Evolutionary conservation across 2,888 invertebrate species (phyloP).

Genomic region (Erebia aethiops): DNA sequence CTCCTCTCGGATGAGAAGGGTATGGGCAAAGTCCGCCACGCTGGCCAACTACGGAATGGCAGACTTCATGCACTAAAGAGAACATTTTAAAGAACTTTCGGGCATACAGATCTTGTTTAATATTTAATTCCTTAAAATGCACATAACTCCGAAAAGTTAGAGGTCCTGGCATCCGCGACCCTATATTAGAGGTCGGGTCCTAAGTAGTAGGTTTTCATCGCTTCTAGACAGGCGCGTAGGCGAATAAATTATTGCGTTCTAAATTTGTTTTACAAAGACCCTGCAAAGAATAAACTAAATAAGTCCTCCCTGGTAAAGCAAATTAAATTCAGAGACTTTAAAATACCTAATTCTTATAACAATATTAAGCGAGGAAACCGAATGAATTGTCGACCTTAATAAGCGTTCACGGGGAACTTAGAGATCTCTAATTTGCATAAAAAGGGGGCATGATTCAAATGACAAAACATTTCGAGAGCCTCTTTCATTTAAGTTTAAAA

Average conservation of each 20-base stretch:
- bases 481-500: constrained; percentile 78
- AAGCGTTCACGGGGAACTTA: constrained; percentile 63
- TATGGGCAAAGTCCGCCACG: no score
- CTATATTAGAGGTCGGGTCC: no score
- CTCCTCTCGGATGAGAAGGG: no score
- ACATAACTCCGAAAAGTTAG: no score
- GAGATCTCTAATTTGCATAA: constrained; percentile 75
- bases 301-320: constrained; percentile 55
- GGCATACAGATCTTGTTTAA: no score
- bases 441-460: constrained; percentile 72
- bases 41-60: no score
- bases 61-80: no score
- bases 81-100: no score
- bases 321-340: constrained; percentile 63
- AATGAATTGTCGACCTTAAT: constrained; percentile 65
- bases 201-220: no score
- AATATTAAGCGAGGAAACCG: constrained; percentile 65
- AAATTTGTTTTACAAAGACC: constrained; percentile 9
- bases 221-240: not conserved
- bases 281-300: constrained; percentile 19
- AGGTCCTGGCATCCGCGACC: no score
- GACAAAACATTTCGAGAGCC: constrained; percentile 73
- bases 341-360: constrained; percentile 74
- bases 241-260: not conserved
- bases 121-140: no score